These are phyloP conservation scores for Actenoides hombroni DNA, from an alignment of 2,113 vertebrate genomes.

Conservation along the genomic window DNA sequence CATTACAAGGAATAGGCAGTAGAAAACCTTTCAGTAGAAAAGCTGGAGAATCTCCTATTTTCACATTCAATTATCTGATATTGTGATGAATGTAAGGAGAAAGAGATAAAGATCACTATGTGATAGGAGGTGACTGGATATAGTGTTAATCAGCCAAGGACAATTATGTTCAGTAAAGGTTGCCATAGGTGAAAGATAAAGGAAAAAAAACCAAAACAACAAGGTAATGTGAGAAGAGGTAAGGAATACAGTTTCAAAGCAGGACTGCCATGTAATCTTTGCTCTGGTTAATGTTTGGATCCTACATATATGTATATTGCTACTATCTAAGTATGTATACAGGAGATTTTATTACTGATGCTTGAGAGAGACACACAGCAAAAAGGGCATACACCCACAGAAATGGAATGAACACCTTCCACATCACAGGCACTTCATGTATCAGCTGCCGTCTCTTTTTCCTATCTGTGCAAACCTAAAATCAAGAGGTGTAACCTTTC, in stretches of 20 bases:
- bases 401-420: neutral
- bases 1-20: neutral
- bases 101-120: neutral
- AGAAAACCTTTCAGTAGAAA: neutral
- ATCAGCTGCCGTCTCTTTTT: neutral
- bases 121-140: neutral
- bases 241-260: neutral
- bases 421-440: neutral
- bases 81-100: neutral
- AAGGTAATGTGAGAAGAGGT: neutral
- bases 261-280: neutral
- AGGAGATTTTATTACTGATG: neutral
- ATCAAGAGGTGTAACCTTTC: neutral
- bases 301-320: neutral
- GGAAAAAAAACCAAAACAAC: neutral
- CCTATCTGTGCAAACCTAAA: neutral
- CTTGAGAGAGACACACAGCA: neutral
- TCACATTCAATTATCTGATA: neutral
- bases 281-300: neutral
- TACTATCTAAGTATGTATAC: neutral
- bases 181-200: neutral
- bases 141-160: neutral
- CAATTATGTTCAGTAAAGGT: neutral
- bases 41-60: neutral
- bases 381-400: accelerated